Evolutionary conservation across 2,113 vertebrate species (phyloP).

Genomic region (human (Homo sapiens)): GRCh38 chr13:26013001-26013500

Average conservation of each 20-base stretch:
- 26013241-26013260: background rate
- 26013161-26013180: background rate
- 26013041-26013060: background rate
- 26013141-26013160: background rate
- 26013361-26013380: slow-evolving; percentile 20
- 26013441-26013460: no score
- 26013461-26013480: no score
- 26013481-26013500: no score
- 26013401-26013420: no score
- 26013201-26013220: background rate
- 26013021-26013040: background rate
- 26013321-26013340: background rate
- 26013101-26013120: background rate
- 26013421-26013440: no score
- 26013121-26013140: no score
- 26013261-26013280: fast-evolving
- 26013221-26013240: background rate
- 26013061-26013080: background rate
- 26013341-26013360: background rate
- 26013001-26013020: background rate
- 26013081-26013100: background rate
- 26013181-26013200: background rate
- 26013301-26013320: background rate
- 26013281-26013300: fast-evolving
- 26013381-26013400: background rate